Percentiles rank a stretch among this genome's conserved stretches.
phyloP scores from a whole-genome alignment of 2,888 invertebrate species.

The Oxytorus armatus region DNA sequence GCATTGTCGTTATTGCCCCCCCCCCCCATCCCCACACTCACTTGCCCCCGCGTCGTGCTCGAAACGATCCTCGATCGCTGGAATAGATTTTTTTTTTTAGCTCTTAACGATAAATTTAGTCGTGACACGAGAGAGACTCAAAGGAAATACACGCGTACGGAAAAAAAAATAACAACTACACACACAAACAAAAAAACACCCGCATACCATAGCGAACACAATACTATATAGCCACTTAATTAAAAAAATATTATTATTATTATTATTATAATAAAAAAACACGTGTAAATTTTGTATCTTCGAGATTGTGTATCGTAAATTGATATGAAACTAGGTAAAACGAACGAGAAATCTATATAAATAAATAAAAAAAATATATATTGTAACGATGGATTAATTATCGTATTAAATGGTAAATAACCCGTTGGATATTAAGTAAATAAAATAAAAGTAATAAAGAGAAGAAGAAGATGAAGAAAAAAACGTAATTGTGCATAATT shows the following conservation, averaged over 20 bases:
- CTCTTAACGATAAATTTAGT: conserved; percentile 57
- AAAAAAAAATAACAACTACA: conserved; percentile 31
- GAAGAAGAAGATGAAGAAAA: too few species aligned
- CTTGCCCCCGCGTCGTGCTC: too few species aligned
- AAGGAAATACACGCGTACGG: conserved; percentile 19
- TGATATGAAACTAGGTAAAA: conserved; percentile 58
- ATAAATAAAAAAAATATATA: conserved; percentile 63
- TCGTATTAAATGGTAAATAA: conserved; percentile 68
- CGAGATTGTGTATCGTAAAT: conserved; percentile 80
- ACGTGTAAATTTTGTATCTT: conserved; percentile 83
- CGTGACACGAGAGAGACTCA: conserved; percentile 49
- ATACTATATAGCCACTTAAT: conserved; percentile 58
- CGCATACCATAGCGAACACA: conserved; percentile 37
- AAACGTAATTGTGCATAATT: conserved; percentile 78
- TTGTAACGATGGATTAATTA: conserved; percentile 67
- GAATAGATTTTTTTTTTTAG: conserved; percentile 35
- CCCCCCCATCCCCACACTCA: too few species aligned
- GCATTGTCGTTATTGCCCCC: too few species aligned
- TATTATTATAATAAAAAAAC: conserved; percentile 43
- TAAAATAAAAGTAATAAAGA: too few species aligned
- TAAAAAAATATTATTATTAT: conserved; percentile 31
- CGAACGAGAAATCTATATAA: conserved; percentile 69
- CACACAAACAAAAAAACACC: conserved; percentile 23
- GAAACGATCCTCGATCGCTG: conserved; percentile 42
- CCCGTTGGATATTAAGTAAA: conserved; percentile 70